Conservation (phyloP, 1,140 invertebrate species). For the Pteromalus puparum region DNA sequence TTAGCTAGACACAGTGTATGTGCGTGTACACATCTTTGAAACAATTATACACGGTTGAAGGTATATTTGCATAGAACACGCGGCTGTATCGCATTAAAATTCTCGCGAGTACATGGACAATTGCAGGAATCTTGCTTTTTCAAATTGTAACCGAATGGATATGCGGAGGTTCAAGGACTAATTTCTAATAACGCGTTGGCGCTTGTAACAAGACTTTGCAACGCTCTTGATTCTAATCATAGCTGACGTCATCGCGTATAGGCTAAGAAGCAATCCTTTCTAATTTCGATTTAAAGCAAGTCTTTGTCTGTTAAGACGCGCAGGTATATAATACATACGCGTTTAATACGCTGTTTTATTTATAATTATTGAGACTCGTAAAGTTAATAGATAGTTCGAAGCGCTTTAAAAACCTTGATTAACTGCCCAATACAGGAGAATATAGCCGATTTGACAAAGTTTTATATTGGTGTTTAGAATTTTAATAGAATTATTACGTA, state of each 20-base stretch:
- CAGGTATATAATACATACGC: background rate
- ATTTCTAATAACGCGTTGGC: background rate
- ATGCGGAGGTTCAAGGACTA: conserved; percentile 64
- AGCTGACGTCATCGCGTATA: conserved; percentile 52
- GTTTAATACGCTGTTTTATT: background rate
- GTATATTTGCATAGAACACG: background rate
- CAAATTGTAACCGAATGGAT: conserved; percentile 48
- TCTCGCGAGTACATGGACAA: background rate
- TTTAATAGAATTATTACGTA: too few species aligned
- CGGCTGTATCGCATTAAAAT: conserved; percentile 43
- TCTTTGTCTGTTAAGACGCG: conserved; percentile 20
- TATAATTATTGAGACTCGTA: background rate
- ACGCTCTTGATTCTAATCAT: conserved; percentile 50
- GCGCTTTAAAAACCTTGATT: too few species aligned
- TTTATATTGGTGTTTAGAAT: too few species aligned
- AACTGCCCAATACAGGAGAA: too few species aligned
- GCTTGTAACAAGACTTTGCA: conserved; percentile 17
- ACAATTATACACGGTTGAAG: background rate
- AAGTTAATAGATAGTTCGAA: background rate
- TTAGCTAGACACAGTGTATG: background rate
- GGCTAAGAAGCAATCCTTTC: conserved; percentile 52
- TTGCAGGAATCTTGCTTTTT: background rate
- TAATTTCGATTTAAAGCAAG: conserved; percentile 44
- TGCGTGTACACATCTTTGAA: background rate
- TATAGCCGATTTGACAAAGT: too few species aligned